Evolutionary conservation across 2,888 invertebrate genomes (phyloP).

Genomic region (Nemapogon koenigi): DNA sequence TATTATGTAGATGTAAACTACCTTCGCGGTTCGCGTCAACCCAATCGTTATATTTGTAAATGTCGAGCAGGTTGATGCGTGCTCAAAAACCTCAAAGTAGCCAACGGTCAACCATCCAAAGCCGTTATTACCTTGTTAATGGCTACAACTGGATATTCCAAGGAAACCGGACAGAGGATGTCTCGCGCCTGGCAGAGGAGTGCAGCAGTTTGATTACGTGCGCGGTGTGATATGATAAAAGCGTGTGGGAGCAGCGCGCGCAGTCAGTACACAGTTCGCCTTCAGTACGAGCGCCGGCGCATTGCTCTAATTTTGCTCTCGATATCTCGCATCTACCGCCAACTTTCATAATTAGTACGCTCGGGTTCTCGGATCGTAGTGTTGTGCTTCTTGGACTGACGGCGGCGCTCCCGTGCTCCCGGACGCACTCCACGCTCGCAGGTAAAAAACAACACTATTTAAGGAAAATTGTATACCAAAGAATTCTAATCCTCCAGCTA

Average conservation of each 20-base stretch:
- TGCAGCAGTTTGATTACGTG: constrained; percentile 1
- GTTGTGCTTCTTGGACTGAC: constrained; percentile 38
- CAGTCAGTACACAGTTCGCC: constrained; percentile 47
- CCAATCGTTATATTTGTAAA: too few relatives aligned
- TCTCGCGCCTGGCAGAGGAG: not conserved
- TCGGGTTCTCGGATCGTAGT: constrained; percentile 25
- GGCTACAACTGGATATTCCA: too few relatives aligned
- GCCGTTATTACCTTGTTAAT: too few relatives aligned
- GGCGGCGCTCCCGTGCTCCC: constrained; percentile 25
- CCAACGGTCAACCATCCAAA: too few relatives aligned
- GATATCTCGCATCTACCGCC: constrained; percentile 29
- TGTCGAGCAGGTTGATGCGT: too few relatives aligned
- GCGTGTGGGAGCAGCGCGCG: constrained; percentile 42
- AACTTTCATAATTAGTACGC: constrained; percentile 11
- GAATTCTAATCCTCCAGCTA: not conserved
- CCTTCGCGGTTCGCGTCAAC: too few relatives aligned
- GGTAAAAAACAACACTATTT: constrained; percentile 28
- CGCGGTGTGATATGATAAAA: constrained; percentile 51
- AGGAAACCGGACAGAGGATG: not conserved
- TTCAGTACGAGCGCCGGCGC: constrained; percentile 39
- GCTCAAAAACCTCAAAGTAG: too few relatives aligned
- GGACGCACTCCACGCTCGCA: constrained; percentile 21
- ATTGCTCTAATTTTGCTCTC: constrained; percentile 17
- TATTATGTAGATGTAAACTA: too few relatives aligned
- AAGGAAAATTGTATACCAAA: constrained; percentile 13